Conservation (phyloP, 1,140 invertebrate genomes). For the Dolichoris vasculosae region DNA sequence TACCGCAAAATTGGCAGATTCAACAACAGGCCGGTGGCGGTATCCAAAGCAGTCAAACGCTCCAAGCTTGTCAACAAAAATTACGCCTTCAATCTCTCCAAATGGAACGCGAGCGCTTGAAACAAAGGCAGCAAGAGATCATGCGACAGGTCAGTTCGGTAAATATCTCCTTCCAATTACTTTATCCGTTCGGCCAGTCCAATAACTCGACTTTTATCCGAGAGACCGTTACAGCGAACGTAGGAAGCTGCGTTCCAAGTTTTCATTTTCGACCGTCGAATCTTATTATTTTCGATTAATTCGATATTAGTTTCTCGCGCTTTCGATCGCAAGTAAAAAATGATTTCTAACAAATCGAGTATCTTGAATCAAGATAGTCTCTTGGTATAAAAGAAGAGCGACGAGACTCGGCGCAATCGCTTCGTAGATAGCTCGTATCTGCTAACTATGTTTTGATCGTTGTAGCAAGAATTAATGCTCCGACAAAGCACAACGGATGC, state of each 20-base stretch:
- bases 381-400: neutral
- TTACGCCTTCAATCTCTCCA: slow-evolving; percentile 87
- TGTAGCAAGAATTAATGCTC: slow-evolving; percentile 83
- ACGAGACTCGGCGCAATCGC: neutral
- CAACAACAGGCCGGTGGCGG: slow-evolving; percentile 64
- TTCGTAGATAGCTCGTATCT: neutral
- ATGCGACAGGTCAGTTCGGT: slow-evolving; percentile 81
- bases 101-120: slow-evolving; percentile 89
- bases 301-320: neutral
- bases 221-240: no score
- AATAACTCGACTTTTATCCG: slow-evolving; percentile 23
- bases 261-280: no score
- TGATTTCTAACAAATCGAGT: no score
- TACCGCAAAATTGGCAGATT: slow-evolving; percentile 76
- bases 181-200: slow-evolving; percentile 35
- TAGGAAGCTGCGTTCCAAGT: no score
- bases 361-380: slow-evolving; percentile 2
- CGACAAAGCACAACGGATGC: slow-evolving; percentile 78
- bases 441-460: slow-evolving; percentile 12
- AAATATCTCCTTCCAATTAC: slow-evolving; percentile 44
- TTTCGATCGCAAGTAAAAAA: neutral
- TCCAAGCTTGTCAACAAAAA: slow-evolving; percentile 85
- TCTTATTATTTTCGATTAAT: no score
- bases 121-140: slow-evolving; percentile 92
- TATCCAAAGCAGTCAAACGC: slow-evolving; percentile 74